Evolutionary conservation across 2,113 vertebrate species (phyloP).

Genomic region (Hippoglossus stenolepis): DNA sequence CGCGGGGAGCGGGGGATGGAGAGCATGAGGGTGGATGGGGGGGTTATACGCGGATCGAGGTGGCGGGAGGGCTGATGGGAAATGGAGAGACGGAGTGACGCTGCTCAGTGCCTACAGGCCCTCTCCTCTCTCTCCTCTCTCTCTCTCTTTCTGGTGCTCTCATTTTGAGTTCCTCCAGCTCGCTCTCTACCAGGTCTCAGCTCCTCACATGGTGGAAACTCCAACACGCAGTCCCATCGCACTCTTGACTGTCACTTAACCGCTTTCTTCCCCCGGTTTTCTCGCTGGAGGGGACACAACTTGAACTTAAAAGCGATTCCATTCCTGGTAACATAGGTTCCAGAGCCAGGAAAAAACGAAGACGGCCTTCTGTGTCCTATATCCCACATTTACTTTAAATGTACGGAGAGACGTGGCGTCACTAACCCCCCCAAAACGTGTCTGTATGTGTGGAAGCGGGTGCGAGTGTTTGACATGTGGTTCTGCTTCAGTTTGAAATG

Average conservation of each 20-base stretch:
- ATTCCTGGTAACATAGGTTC: slow-evolving; percentile 28
- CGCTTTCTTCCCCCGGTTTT: slow-evolving; percentile 14
- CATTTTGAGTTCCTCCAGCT: slow-evolving; percentile 66
- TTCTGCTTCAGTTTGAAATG: slow-evolving; percentile 30
- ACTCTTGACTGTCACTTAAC: slow-evolving; percentile 34
- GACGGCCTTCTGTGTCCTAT: slow-evolving; percentile 3
- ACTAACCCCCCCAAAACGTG: not conserved
- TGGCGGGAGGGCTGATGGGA: slow-evolving; percentile 75
- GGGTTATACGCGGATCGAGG: slow-evolving; percentile 62
- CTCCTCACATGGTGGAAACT: slow-evolving; percentile 64
- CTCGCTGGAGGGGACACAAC: slow-evolving; percentile 2
- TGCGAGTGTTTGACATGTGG: slow-evolving; percentile 15
- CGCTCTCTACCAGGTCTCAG: slow-evolving; percentile 46
- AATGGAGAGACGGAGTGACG: slow-evolving; percentile 70
- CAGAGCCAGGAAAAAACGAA: not conserved
- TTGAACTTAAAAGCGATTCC: slow-evolving; percentile 32
- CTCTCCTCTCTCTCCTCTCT: slow-evolving; percentile 39
- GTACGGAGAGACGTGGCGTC: slow-evolving; percentile 8
- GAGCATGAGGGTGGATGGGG: slow-evolving; percentile 3
- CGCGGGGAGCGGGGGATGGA: slow-evolving; percentile 54
- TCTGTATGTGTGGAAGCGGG: not conserved
- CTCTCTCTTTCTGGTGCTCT: slow-evolving; percentile 55
- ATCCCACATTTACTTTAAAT: slow-evolving; percentile 21
- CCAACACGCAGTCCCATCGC: slow-evolving; percentile 36
- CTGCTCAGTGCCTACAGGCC: slow-evolving; percentile 69